Percentiles rank a stretch among this genome's conserved stretches.
Evolutionary conservation across 1,140 invertebrate species (phyloP).

Genomic region (Vollenhovia emeryi): DNA sequence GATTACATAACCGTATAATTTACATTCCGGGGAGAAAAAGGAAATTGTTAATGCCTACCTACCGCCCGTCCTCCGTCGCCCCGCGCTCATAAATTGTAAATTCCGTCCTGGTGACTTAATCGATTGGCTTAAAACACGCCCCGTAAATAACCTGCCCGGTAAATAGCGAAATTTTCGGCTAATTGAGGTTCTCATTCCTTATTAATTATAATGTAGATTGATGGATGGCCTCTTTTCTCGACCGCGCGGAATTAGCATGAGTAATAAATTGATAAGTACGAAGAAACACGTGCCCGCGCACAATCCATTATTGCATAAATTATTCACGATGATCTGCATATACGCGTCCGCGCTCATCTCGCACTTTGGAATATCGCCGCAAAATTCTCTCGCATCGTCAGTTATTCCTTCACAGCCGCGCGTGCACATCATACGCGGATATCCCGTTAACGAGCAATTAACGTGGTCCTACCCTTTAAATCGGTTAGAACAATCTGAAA

Average conservation of each 20-base stretch:
- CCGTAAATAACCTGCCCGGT: slow-evolving; percentile 16
- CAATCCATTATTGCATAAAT: slow-evolving; percentile 57
- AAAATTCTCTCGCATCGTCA: slow-evolving; percentile 50
- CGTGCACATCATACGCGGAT: slow-evolving; percentile 14
- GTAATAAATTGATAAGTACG: slow-evolving; percentile 53
- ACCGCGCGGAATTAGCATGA: slow-evolving; percentile 35
- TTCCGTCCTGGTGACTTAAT: background rate
- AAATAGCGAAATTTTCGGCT: slow-evolving; percentile 43
- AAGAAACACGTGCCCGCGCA: slow-evolving; percentile 50
- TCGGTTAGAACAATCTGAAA: slow-evolving; percentile 54
- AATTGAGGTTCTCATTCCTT: slow-evolving; percentile 47
- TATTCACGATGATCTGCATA: slow-evolving; percentile 53
- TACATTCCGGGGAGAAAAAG: background rate
- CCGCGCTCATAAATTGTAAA: background rate
- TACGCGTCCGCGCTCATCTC: slow-evolving; percentile 14
- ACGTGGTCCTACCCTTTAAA: slow-evolving; percentile 33
- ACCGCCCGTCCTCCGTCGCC: background rate
- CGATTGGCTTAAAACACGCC: background rate
- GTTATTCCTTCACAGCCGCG: slow-evolving; percentile 47
- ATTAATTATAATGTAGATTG: slow-evolving; percentile 50
- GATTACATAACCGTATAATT: background rate
- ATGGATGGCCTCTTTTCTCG: slow-evolving; percentile 28
- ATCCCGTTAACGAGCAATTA: slow-evolving; percentile 53
- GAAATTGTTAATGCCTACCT: background rate
- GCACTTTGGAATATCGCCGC: slow-evolving; percentile 27